A percentile compares a stretch with the other conserved stretches of the same genome.
Evolutionary conservation across 2,797 vertebrate species (phyloP).

Genomic region (Limosa lapponica): DNA sequence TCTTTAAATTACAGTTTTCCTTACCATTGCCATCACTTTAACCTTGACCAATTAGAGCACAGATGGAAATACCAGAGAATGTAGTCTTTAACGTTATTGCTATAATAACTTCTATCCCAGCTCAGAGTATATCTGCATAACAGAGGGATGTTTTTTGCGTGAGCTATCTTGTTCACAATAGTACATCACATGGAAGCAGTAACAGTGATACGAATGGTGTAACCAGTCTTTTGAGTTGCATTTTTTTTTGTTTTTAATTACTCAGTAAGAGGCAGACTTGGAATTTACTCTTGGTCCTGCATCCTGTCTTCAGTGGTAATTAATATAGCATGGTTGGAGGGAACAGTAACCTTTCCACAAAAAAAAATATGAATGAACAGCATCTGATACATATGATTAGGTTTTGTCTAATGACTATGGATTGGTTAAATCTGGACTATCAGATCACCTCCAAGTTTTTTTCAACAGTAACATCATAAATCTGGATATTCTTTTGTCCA

Average conservation of each 20-base stretch:
- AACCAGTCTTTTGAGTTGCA: neutral
- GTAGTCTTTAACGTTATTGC: neutral
- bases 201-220: neutral
- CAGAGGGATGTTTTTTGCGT: accelerated
- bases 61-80: neutral
- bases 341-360: neutral
- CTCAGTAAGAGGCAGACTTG: neutral
- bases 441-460: neutral
- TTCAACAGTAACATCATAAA: neutral
- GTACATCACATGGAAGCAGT: accelerated
- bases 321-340: neutral
- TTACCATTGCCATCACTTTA: neutral
- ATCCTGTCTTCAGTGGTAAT: neutral
- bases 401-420: neutral
- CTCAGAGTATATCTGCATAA: neutral
- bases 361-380: neutral
- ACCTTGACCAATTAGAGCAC: neutral
- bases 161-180: neutral
- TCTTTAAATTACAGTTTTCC: neutral
- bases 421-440: neutral
- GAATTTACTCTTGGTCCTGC: neutral
- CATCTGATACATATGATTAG: neutral
- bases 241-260: neutral
- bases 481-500: neutral
- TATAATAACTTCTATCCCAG: neutral